Conservation (phyloP, 2,888 invertebrate species). For the Polydrusus tereticollis region DNA sequence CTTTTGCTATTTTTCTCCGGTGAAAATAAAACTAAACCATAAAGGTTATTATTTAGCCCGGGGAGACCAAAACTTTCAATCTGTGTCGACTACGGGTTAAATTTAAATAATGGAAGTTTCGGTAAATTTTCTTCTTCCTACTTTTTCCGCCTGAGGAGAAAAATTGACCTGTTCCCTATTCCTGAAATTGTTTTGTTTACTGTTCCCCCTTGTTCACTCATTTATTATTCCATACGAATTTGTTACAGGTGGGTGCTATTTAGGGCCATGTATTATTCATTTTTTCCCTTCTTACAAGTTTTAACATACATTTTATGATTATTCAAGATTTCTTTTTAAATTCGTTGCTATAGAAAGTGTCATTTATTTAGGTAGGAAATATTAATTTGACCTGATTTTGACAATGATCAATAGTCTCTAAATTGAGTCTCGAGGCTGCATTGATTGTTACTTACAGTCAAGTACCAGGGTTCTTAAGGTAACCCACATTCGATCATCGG, state of each 20-base stretch:
- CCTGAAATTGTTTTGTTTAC: constrained; percentile 41
- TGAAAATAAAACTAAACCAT: constrained; percentile 5
- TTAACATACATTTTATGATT: constrained; percentile 9
- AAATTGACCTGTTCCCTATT: constrained; percentile 38
- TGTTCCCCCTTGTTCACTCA: constrained; percentile 29
- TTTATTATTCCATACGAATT: constrained; percentile 39
- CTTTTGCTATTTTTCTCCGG: background rate
- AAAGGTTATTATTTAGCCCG: constrained; percentile 17
- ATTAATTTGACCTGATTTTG: background rate
- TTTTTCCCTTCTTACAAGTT: background rate
- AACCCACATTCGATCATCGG: too few relatives aligned
- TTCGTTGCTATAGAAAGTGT: background rate
- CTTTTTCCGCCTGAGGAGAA: constrained; percentile 23
- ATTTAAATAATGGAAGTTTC: constrained; percentile 26
- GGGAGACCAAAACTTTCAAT: constrained; percentile 16
- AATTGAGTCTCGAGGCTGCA: too few relatives aligned
- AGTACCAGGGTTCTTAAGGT: too few relatives aligned
- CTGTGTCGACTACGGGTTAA: constrained; percentile 18
- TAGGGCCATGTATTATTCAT: constrained; percentile 10
- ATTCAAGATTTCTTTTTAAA: background rate
- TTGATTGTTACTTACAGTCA: too few relatives aligned
- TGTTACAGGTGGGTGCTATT: constrained; percentile 34
- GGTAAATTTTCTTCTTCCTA: constrained; percentile 20
- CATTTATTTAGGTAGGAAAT: background rate
- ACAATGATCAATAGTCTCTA: too few relatives aligned